Evolutionary conservation across 1,140 invertebrate genomes (phyloP).

Genomic region (Cyphomyrmex costatus): DNA sequence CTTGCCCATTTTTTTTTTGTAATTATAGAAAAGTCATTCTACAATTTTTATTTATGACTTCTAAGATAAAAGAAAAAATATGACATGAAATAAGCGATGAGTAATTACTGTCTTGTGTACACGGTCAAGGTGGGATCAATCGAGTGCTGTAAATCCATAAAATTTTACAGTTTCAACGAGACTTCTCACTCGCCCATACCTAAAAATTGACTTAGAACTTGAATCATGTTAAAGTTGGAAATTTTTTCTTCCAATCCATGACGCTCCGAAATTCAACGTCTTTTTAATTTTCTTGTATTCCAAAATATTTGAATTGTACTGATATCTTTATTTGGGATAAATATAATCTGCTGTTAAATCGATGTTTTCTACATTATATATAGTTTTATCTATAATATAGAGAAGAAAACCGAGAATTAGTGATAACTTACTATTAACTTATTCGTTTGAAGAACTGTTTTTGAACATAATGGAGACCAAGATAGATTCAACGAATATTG

Average conservation of each 20-base stretch:
- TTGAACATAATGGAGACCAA: background rate
- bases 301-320: background rate
- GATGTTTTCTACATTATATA: background rate
- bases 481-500: conserved; percentile 7
- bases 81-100: background rate
- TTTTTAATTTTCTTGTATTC: background rate
- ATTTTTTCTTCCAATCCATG: background rate
- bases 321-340: background rate
- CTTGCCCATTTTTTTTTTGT: background rate
- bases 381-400: background rate
- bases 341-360: background rate
- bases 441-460: background rate
- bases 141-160: background rate
- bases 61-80: conserved; percentile 20
- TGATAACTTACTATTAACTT: background rate
- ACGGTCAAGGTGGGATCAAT: background rate
- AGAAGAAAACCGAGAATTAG: background rate
- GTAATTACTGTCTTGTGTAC: conserved; percentile 18
- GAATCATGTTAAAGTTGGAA: background rate
- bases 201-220: background rate
- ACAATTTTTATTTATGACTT: conserved; percentile 23
- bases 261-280: background rate
- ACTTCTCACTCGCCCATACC: background rate
- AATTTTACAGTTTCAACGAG: conserved; percentile 14
- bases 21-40: conserved; percentile 17